These are phyloP conservation scores for Pandion haliaetus DNA, from an alignment of 2,113 vertebrate species.

Conservation along the genomic window DNA sequence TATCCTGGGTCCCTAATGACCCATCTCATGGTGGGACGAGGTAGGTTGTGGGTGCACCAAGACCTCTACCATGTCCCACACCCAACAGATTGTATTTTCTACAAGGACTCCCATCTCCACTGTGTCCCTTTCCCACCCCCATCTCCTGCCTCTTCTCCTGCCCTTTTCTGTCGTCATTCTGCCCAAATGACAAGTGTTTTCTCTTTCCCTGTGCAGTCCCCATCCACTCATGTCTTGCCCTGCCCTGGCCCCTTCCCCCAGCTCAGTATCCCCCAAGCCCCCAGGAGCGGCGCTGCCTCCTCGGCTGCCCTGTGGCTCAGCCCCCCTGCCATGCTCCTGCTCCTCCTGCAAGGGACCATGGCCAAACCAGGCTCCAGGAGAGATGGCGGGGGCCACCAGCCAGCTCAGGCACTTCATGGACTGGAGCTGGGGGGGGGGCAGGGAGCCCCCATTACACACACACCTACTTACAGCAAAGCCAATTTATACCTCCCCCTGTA, in stretches of 20 bases:
- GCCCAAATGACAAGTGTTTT: background rate
- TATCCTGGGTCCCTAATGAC: background rate
- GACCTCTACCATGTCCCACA: background rate
- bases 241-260: background rate
- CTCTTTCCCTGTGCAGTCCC: background rate
- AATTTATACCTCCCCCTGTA: background rate
- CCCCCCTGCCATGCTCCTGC: rapidly evolving
- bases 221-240: background rate
- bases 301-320: rapidly evolving
- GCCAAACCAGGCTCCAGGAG: background rate
- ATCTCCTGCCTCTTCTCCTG: background rate
- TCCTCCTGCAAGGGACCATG: rapidly evolving
- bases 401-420: background rate
- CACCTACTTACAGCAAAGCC: background rate
- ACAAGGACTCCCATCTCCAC: background rate
- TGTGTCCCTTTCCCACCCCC: background rate
- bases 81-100: background rate
- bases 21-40: background rate
- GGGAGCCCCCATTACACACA: background rate
- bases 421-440: background rate
- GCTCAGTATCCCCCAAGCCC: rapidly evolving
- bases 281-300: background rate
- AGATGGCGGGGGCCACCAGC: background rate
- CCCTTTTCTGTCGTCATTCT: background rate
- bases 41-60: background rate